Conservation (phyloP, 2,797 vertebrate genomes). For the Mus minutoides region DNA sequence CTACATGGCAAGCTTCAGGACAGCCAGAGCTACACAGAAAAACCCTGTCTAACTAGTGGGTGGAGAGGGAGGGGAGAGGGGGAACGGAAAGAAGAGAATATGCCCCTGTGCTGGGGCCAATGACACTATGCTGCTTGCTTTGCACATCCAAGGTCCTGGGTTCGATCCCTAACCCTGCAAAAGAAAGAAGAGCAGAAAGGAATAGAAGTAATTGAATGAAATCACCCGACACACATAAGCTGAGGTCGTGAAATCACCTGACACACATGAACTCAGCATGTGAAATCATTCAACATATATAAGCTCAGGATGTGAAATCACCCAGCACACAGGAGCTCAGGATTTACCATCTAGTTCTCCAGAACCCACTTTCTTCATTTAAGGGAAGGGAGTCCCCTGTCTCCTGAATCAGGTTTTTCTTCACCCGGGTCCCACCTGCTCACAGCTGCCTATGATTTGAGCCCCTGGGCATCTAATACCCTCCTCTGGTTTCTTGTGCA, state of each 20-base stretch:
- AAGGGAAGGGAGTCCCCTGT: background rate
- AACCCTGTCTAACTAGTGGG: background rate
- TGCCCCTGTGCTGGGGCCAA: too few relatives aligned
- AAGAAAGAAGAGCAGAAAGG: background rate
- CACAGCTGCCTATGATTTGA: background rate
- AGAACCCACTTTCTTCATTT: background rate
- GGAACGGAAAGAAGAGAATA: too few relatives aligned
- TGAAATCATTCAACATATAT: too few relatives aligned
- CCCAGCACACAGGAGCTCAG: too few relatives aligned
- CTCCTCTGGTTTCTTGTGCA: background rate
- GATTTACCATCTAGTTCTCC: background rate
- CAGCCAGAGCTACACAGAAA: background rate
- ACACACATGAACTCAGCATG: background rate
- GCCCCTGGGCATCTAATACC: background rate
- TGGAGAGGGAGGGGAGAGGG: background rate
- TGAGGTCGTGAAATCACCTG: background rate
- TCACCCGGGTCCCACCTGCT: background rate
- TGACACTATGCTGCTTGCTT: background rate
- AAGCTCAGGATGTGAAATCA: too few relatives aligned
- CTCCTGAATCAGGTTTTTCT: background rate
- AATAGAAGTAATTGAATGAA: background rate
- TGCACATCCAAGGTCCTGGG: background rate
- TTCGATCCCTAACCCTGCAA: background rate
- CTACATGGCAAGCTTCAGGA: background rate
- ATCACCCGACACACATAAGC: background rate